phyloP scores from a whole-genome alignment of 2,113 vertebrate genomes.

The Scomber japonicus region DNA sequence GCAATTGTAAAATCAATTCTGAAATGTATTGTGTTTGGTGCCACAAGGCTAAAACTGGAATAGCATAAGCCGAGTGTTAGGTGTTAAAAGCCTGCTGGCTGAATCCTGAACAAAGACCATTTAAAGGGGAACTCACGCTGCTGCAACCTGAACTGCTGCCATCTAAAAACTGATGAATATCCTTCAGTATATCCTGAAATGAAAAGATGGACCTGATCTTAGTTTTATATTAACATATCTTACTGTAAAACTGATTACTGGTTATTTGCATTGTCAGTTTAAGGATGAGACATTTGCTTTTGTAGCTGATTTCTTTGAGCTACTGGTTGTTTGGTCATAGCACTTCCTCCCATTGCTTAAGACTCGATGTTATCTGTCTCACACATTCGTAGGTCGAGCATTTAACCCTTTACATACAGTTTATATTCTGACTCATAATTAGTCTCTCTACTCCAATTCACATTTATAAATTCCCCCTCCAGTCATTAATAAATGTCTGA shows the following conservation, averaged over 20 bases:
- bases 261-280: neutral
- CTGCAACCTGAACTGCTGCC: neutral
- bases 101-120: neutral
- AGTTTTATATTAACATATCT: no score
- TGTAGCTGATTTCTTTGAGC: neutral
- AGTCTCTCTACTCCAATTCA: no score
- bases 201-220: neutral
- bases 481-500: no score
- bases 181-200: neutral
- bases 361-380: no score
- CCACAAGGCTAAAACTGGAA: neutral
- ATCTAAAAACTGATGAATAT: no score
- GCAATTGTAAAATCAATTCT: constrained; percentile 18
- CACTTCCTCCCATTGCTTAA: neutral
- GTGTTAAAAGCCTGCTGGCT: neutral
- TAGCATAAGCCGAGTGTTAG: neutral
- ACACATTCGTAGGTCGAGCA: no score
- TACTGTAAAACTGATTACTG: no score
- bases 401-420: no score
- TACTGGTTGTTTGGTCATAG: neutral
- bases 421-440: no score
- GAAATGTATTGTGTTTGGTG: neutral
- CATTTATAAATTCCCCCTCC: no score
- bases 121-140: neutral
- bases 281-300: neutral